Percentiles rank a stretch among this genome's conserved stretches.
These are phyloP conservation scores for Cotesia chilonis DNA, from an alignment of 1,140 invertebrate genomes.

Conservation along the genomic window DNA sequence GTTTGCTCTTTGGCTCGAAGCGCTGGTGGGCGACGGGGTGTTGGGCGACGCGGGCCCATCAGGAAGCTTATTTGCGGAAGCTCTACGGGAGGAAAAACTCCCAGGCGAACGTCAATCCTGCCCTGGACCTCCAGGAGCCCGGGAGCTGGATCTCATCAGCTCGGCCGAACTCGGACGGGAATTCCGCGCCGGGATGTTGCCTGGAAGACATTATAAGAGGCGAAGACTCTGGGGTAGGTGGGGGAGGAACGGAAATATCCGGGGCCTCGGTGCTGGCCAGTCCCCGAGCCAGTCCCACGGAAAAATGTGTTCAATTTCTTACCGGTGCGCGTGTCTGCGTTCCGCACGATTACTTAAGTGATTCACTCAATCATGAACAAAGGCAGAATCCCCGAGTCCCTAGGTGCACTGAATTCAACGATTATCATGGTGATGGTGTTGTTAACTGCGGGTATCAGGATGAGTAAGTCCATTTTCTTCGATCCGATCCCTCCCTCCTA, in stretches of 20 bases:
- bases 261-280: slow-evolving; percentile 49
- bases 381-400: slow-evolving; percentile 36
- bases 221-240: slow-evolving; percentile 25
- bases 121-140: slow-evolving; percentile 27
- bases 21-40: slow-evolving; percentile 64
- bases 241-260: slow-evolving; percentile 25
- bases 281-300: slow-evolving; percentile 58
- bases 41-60: slow-evolving; percentile 62
- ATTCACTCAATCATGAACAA: slow-evolving; percentile 33
- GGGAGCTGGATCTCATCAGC: slow-evolving; percentile 6
- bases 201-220: slow-evolving; percentile 54
- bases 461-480: slow-evolving; percentile 44
- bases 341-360: slow-evolving; percentile 39
- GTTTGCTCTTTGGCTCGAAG: slow-evolving; percentile 58
- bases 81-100: slow-evolving; percentile 58
- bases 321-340: slow-evolving; percentile 48
- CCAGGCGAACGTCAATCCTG: slow-evolving; percentile 30
- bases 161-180: slow-evolving; percentile 43
- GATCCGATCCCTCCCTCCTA: not conserved
- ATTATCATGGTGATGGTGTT: slow-evolving; percentile 50
- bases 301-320: slow-evolving; percentile 62
- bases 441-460: slow-evolving; percentile 41
- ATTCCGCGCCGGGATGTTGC: slow-evolving; percentile 53
- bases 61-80: slow-evolving; percentile 62
- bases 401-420: slow-evolving; percentile 41